These are phyloP conservation scores for Copsychus sechellarum DNA, from an alignment of 2,113 vertebrate species.

Conservation along the genomic window DNA sequence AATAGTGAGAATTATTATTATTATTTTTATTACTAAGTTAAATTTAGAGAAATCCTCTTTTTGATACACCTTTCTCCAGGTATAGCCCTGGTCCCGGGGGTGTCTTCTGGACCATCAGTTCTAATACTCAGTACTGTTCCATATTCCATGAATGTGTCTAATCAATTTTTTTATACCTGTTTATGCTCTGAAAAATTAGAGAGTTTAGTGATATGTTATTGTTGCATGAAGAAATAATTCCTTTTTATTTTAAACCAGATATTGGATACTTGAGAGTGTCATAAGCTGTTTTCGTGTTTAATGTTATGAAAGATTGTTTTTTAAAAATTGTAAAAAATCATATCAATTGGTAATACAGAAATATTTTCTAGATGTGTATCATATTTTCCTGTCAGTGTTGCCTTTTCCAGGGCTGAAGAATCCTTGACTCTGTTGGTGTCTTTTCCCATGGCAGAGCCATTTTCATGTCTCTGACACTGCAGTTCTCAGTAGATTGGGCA, in stretches of 20 bases:
- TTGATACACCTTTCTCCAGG: not conserved
- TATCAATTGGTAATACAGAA: not conserved
- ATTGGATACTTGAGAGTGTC: not conserved
- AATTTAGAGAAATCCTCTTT: not conserved
- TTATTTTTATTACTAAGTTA: not conserved
- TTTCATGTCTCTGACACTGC: not conserved
- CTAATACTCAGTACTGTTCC: not conserved
- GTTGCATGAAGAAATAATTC: not conserved
- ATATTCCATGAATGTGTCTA: not conserved
- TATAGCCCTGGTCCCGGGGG: not conserved
- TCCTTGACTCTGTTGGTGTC: not conserved
- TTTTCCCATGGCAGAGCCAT: not conserved
- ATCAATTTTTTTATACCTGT: not conserved
- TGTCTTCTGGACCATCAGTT: not conserved
- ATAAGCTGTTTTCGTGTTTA: rapidly evolving
- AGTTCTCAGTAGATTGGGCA: not conserved
- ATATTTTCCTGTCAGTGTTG: not conserved
- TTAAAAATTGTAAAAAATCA: rapidly evolving
- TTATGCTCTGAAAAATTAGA: not conserved
- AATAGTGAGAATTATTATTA: not conserved
- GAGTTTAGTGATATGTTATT: not conserved
- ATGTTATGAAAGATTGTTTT: not conserved
- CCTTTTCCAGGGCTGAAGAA: not conserved
- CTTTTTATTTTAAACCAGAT: not conserved
- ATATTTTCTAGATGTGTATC: not conserved